Conservation (phyloP, 1,140 invertebrate genomes). For the Zaprionus kolodkinae region DNA sequence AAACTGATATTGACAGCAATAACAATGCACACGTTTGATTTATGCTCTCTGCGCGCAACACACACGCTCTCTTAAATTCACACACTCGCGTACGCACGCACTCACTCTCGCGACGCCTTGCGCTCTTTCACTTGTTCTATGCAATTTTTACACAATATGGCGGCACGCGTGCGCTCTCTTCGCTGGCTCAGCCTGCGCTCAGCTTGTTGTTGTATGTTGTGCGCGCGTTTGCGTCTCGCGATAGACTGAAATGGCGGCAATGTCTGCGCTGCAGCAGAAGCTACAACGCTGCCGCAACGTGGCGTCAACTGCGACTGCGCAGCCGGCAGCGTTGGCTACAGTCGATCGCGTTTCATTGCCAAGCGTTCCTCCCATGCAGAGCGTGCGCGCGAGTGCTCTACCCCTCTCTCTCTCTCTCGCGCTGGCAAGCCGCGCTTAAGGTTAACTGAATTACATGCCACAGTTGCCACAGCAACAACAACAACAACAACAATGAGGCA, state of each 20-base stretch:
- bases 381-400: neutral
- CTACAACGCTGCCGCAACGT: too few species aligned
- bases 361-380: conserved; percentile 24
- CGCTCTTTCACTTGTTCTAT: conserved; percentile 16
- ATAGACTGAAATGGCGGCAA: conserved; percentile 49
- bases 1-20: conserved; percentile 48
- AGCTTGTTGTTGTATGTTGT: conserved; percentile 49
- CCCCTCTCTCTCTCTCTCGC: neutral
- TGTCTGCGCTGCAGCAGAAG: neutral
- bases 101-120: neutral
- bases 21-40: conserved; percentile 40
- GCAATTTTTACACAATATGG: conserved; percentile 25
- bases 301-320: conserved; percentile 24
- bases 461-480: conserved; percentile 45
- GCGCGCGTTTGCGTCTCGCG: conserved; percentile 66
- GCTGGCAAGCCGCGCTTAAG: conserved; percentile 34
- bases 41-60: neutral
- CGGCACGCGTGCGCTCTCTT: conserved; percentile 16
- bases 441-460: conserved; percentile 59
- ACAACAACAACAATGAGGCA: conserved; percentile 42
- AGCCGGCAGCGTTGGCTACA: conserved; percentile 29
- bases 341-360: conserved; percentile 46
- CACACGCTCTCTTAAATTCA: neutral
- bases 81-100: too few species aligned
- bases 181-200: conserved; percentile 1